Base-by-base conservation (phyloP, 2,113 vertebrate genomes). In the Pomatostomus ruficeps region DNA sequence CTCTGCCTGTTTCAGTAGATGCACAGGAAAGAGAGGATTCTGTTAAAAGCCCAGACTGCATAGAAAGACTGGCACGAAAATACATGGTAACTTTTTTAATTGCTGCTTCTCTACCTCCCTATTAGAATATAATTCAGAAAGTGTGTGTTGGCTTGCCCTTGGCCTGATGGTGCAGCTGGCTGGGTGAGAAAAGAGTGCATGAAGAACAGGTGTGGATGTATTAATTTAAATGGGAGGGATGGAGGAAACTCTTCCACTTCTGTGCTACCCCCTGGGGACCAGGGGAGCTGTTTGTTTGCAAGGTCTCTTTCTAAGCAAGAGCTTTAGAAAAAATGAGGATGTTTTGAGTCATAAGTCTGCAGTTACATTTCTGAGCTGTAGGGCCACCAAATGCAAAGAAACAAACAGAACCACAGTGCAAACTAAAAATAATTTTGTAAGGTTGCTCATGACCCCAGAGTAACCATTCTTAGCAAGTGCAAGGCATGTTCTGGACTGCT, bases 61-160 rank as follows among this genome's bases (percentile, higher is more conserved):
- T 98, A 91, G 98, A 98, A 59, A 97, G 92, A 82, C 95, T 98
- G 87, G 95, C 98, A 54, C 91, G 23, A 63, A 98, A 97, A 92
- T 98, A 98, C 89, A 98, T 97, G 98, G 99, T 99, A 97, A 98
- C 48, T 63, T 24, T 59, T 77, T 11, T 59, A 63, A 67, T 55
- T 67, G 31, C 35, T 86, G 9, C n/a, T 95, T 71, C 7, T 89
- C 11, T 80, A 4, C 33, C 2, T 72, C 7, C 22, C 6, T 14
- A 0, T 31, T 75, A 40, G 66, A 82, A 40, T 33, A 14, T 2
- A 31, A 9, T 33, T 58, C 42, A 54, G 65, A 31, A 43, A n/a
- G n/a, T 14, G 20, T 75, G 72, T 40, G 13, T 48, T 43, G 43
- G 22, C 29, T 88, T 82, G 35, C 24, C 10, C 2, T 67, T 36